Base-by-base conservation (phyloP, 2,113 vertebrate genomes). In the Guaruba guarouba region DNA sequence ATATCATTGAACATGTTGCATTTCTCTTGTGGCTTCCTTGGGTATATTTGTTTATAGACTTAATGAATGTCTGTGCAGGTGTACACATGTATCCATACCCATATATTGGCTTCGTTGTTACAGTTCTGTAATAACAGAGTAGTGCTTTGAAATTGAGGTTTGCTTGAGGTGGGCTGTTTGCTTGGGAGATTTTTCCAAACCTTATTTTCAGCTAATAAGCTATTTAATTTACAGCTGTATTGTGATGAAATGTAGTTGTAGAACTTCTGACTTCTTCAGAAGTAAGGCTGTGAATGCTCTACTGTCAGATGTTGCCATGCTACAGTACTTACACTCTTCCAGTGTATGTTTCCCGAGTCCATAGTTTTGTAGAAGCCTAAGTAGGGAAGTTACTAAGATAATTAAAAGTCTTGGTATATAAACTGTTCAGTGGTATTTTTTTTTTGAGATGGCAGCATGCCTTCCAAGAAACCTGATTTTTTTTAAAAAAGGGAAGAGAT, bases 11-110 rank as follows among this genome's bases (percentile, higher is more conserved):
- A 46, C 68, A 11, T 16, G n/a, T 12, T 81, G 25, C 29, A 7
- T 17, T 86, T 73, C 5, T 43, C 17, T 33, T 35, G 10, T 51
- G 54, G 27, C 12, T 78, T 57, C 7, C 3, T 51, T 27, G 4
- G 9, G 10, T 80, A 7, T 23, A 4, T 48, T 80, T 91, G 13
- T 43, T 62, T 39, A 22, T n/a, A 11, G 8, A 9, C 3, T n/a
- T 27, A 1, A 1, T 13, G 9, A 37, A 1, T 18, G 17, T 33
- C 19, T 57, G 0, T 67, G 3, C 13, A 37, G 14, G 4, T 49
- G 20, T 37, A 37, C 2, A 3, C 5, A 6, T 52, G 71, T 79
- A 67, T 29, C 9, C 39, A 1, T 69, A 33, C 3, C 8, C 3
- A 1, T 37, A 9, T 18, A 9, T 29, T 85, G 43, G 20, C 25